These are phyloP conservation scores for Silurus lanzhouensis DNA, from an alignment of 2,797 vertebrate genomes.

Conservation along the genomic window DNA sequence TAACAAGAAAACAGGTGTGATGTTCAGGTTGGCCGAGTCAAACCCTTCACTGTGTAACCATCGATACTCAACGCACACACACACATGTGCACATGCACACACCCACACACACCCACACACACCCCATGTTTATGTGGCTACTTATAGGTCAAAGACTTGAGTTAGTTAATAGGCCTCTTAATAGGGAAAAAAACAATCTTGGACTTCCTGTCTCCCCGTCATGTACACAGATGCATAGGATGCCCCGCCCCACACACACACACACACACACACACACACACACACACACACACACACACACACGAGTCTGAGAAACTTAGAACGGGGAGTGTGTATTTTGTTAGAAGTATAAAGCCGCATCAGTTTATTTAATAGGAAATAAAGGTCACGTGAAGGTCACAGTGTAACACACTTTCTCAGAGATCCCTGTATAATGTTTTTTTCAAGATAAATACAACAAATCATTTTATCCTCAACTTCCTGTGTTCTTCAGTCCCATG, in stretches of 20 bases:
- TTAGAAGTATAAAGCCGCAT: background rate
- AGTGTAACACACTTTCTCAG: background rate
- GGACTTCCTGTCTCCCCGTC: conserved; percentile 28
- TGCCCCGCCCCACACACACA: background rate
- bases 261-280: background rate
- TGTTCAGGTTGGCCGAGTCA: background rate
- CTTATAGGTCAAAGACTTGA: conserved; percentile 5
- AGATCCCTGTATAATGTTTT: background rate
- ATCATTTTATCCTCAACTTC: background rate
- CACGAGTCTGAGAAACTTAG: background rate
- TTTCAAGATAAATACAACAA: background rate
- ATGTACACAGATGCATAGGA: background rate
- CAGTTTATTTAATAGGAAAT: background rate
- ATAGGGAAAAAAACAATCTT: conserved; percentile 4
- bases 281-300: background rate
- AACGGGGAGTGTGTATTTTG: background rate
- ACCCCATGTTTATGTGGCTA: background rate
- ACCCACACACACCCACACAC: background rate
- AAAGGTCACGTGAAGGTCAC: background rate
- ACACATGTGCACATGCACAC: background rate
- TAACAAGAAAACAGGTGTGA: background rate
- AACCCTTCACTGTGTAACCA: background rate
- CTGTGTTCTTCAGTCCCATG: background rate
- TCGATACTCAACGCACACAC: background rate
- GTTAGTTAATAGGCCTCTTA: background rate